phyloP scores from a whole-genome alignment of 2,113 vertebrate species.

The Porphyrio hochstetteri region DNA sequence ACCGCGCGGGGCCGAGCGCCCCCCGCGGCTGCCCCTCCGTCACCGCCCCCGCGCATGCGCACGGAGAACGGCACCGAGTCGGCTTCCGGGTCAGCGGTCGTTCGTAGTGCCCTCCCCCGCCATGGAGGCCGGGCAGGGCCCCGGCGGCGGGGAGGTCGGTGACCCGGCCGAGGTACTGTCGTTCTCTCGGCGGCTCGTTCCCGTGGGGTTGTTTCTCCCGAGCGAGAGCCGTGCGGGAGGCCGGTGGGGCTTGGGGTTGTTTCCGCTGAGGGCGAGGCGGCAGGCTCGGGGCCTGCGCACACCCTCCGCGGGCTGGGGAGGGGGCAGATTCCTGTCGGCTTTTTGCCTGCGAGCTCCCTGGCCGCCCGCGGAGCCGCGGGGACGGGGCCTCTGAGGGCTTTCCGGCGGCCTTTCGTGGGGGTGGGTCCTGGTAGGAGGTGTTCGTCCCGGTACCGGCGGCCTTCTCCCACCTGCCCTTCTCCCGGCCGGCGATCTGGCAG shows the following conservation, averaged over 20 bases:
- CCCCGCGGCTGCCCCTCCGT: too few relatives aligned
- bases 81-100: not conserved
- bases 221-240: too few relatives aligned
- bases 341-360: not conserved
- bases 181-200: too few relatives aligned
- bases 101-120: not conserved
- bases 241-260: not conserved
- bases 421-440: too few relatives aligned
- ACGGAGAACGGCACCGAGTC: accelerated
- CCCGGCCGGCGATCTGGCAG: not conserved
- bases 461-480: not conserved
- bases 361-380: too few relatives aligned
- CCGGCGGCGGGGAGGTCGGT: not conserved
- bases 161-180: not conserved
- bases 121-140: constrained; percentile 9
- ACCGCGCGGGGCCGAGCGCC: too few relatives aligned
- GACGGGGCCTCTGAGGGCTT: not conserved
- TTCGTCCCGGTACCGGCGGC: too few relatives aligned
- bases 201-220: accelerated
- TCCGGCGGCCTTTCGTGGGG: accelerated
- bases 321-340: not conserved
- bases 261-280: accelerated
- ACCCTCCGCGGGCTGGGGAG: too few relatives aligned
- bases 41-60: not conserved
- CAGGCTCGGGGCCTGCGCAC: not conserved